Evolutionary conservation across 2,797 vertebrate genomes (phyloP).

Genomic region (Odontamblyopus lacepedii): DNA sequence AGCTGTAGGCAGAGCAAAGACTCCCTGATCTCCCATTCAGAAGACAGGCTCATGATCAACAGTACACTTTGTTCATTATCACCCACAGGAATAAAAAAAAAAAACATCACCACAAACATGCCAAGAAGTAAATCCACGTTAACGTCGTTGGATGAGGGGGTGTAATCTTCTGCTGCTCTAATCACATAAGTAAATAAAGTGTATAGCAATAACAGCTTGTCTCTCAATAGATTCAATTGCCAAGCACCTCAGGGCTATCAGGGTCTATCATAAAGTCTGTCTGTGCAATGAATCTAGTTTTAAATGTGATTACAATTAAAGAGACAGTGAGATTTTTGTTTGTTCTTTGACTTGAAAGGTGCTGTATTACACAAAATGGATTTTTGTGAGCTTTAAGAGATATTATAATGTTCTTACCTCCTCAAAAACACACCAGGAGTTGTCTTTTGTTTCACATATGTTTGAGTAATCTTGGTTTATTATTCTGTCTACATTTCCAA

Average conservation of each 20-base stretch:
- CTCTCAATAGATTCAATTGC: constrained; percentile 28
- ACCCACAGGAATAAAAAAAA: constrained; percentile 11
- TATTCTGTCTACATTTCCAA: too few species aligned
- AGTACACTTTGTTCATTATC: constrained; percentile 31
- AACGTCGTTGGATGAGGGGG: constrained; percentile 9
- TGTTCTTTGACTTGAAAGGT: too few species aligned
- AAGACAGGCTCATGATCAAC: constrained; percentile 41
- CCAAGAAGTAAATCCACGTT: constrained; percentile 11
- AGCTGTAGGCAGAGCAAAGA: constrained; percentile 34
- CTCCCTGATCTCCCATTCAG: constrained; percentile 43
- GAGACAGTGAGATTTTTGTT: too few species aligned
- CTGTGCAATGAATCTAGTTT: too few species aligned
- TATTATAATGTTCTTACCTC: too few species aligned
- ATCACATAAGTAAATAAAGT: constrained; percentile 1
- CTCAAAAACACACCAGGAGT: too few species aligned
- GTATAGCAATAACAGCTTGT: not conserved
- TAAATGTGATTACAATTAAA: too few species aligned
- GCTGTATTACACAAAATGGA: too few species aligned
- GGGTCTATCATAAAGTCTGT: constrained; percentile 1
- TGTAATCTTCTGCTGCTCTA: not conserved
- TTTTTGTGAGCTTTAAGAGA: too few species aligned
- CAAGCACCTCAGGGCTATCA: constrained; percentile 18
- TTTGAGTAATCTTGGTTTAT: too few species aligned
- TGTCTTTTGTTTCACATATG: too few species aligned
- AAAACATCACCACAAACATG: not conserved